These are phyloP conservation scores for Acrobasis suavella DNA, from an alignment of 2,888 invertebrate genomes.

Conservation along the genomic window DNA sequence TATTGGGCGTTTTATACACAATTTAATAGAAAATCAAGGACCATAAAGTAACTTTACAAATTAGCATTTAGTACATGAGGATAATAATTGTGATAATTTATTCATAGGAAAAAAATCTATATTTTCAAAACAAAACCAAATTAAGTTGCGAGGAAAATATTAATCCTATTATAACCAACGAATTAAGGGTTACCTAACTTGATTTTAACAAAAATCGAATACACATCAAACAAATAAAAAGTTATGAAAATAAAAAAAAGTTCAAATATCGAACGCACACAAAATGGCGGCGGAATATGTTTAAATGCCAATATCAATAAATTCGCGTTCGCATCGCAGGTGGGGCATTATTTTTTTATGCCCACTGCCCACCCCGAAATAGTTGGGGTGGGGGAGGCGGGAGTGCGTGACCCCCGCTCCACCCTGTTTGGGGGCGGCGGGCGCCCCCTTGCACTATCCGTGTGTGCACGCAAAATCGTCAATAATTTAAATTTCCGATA, in stretches of 20 bases:
- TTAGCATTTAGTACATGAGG: too few relatives aligned
- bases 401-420: slow-evolving; percentile 65
- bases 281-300: slow-evolving; percentile 71
- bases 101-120: too few relatives aligned
- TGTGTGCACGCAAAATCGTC: slow-evolving; percentile 79
- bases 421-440: slow-evolving; percentile 38
- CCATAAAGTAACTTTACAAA: too few relatives aligned
- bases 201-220: too few relatives aligned
- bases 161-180: too few relatives aligned
- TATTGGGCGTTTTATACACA: too few relatives aligned
- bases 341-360: slow-evolving; percentile 77
- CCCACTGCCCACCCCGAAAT: slow-evolving; percentile 71
- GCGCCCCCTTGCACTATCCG: slow-evolving; percentile 55
- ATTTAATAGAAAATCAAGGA: too few relatives aligned
- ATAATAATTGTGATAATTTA: too few relatives aligned
- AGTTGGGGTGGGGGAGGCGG: slow-evolving; percentile 67
- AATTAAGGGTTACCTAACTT: too few relatives aligned
- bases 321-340: slow-evolving; percentile 75
- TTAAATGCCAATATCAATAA: slow-evolving; percentile 73
- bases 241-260: too few relatives aligned
- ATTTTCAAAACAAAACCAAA: too few relatives aligned
- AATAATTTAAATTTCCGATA: slow-evolving; percentile 80
- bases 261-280: slow-evolving; percentile 38
- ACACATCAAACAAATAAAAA: neutral
- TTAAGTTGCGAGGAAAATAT: too few relatives aligned